These are phyloP conservation scores for Setophaga kirtlandii DNA, from an alignment of 2,113 vertebrate species.

Conservation along the genomic window DNA sequence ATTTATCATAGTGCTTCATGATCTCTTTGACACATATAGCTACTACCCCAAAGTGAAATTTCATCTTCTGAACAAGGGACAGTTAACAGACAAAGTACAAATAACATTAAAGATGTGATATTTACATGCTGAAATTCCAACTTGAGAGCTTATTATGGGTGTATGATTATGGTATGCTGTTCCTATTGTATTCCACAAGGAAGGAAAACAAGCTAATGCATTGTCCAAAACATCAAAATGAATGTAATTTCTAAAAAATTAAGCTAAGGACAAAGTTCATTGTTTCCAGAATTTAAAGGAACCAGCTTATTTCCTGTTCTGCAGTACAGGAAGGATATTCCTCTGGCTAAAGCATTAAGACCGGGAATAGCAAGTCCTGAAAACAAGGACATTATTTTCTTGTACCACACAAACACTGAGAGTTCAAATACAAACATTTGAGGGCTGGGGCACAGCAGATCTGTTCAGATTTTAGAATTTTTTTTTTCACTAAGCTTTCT, in stretches of 20 bases:
- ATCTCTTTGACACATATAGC: background rate
- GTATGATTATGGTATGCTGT: background rate
- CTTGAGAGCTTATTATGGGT: background rate
- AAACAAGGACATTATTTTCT: constrained; percentile 42
- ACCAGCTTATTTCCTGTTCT: constrained; percentile 52
- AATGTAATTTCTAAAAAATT: constrained; percentile 4
- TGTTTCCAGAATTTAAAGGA: constrained; percentile 53
- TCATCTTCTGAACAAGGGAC: background rate
- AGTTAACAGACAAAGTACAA: background rate
- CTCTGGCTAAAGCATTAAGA: constrained; percentile 30
- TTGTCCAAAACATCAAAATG: constrained; percentile 28
- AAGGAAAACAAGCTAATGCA: constrained; percentile 53
- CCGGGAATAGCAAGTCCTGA: constrained; percentile 18
- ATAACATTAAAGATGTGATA: background rate
- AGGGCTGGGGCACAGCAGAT: background rate
- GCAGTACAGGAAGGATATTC: constrained; percentile 52
- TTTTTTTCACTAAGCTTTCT: background rate
- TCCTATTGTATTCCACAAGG: constrained; percentile 41
- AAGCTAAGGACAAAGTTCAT: constrained; percentile 27
- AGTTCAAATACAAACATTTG: constrained; percentile 14
- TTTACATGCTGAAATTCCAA: background rate
- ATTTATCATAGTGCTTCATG: background rate
- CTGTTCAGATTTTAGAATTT: background rate
- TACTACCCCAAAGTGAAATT: background rate
- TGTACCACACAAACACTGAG: background rate